Percentiles rank a stretch among this genome's conserved stretches.
Conservation (phyloP, 2,113 vertebrate genomes). For the Centropus bengalensis region DNA sequence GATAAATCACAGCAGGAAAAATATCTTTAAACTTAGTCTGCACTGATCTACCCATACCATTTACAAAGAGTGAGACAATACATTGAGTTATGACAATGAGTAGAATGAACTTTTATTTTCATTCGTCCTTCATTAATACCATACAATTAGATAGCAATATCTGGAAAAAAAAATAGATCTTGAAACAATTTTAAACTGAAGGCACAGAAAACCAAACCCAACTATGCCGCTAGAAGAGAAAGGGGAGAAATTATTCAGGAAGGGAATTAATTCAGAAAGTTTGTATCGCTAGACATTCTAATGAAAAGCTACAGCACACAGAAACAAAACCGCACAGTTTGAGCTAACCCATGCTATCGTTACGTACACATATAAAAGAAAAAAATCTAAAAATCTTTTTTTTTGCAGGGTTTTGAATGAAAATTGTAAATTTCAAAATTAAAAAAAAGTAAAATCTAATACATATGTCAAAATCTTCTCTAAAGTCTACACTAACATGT, state of each 20-base stretch:
- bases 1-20: neutral
- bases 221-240: constrained; percentile 52
- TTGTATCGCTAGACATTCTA: constrained; percentile 38
- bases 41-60: accelerated
- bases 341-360: constrained; percentile 49
- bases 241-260: neutral
- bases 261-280: constrained; percentile 35
- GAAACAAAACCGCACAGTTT: constrained; percentile 33
- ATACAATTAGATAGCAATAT: constrained; percentile 58
- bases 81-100: constrained; percentile 3
- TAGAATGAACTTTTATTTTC: constrained; percentile 74
- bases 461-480: neutral
- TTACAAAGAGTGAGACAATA: constrained; percentile 9
- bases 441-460: constrained; percentile 11
- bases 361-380: constrained; percentile 37
- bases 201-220: constrained; percentile 76
- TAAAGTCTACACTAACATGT: constrained; percentile 20
- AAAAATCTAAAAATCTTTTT: neutral
- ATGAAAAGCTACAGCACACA: constrained; percentile 36
- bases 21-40: neutral
- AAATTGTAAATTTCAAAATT: neutral
- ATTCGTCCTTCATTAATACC: constrained; percentile 68
- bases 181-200: constrained; percentile 79
- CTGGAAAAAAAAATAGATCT: constrained; percentile 14
- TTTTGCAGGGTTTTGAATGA: constrained; percentile 34